These are phyloP conservation scores for Euspilapteryx auroguttella DNA, from an alignment of 2,888 invertebrate species.

Conservation along the genomic window DNA sequence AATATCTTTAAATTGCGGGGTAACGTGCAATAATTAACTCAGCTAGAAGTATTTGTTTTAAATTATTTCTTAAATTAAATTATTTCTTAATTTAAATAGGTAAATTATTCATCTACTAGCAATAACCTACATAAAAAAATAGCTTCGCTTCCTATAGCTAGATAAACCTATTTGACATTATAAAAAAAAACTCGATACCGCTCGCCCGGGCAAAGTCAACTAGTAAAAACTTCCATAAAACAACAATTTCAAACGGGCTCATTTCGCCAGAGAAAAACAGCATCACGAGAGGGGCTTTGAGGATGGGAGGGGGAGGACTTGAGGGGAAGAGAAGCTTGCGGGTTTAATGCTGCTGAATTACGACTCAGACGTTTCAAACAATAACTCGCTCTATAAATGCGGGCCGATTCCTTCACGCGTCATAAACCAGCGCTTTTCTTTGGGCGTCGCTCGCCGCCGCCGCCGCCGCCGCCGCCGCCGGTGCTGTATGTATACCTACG, in stretches of 20 bases:
- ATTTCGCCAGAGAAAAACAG: constrained; percentile 57
- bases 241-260: constrained; percentile 60
- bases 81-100: too few relatives aligned
- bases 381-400: constrained; percentile 57
- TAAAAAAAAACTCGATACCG: too few relatives aligned
- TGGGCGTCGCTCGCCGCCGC: too few relatives aligned
- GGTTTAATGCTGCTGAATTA: constrained; percentile 54
- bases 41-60: too few relatives aligned
- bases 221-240: constrained; percentile 61
- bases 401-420: constrained; percentile 57
- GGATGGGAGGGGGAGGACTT: constrained; percentile 1
- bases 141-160: constrained; percentile 17
- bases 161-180: too few relatives aligned
- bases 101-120: too few relatives aligned
- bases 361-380: constrained; percentile 63
- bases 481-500: too few relatives aligned
- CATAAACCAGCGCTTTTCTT: constrained; percentile 46
- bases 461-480: too few relatives aligned
- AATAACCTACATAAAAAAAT: too few relatives aligned
- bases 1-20: too few relatives aligned
- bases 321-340: not conserved
- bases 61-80: too few relatives aligned
- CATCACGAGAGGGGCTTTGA: constrained; percentile 19
- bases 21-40: too few relatives aligned
- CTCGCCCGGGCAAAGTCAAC: constrained; percentile 53